These are phyloP conservation scores for Drosophila jambulina DNA, from an alignment of 1,140 invertebrate species.

Conservation along the genomic window DNA sequence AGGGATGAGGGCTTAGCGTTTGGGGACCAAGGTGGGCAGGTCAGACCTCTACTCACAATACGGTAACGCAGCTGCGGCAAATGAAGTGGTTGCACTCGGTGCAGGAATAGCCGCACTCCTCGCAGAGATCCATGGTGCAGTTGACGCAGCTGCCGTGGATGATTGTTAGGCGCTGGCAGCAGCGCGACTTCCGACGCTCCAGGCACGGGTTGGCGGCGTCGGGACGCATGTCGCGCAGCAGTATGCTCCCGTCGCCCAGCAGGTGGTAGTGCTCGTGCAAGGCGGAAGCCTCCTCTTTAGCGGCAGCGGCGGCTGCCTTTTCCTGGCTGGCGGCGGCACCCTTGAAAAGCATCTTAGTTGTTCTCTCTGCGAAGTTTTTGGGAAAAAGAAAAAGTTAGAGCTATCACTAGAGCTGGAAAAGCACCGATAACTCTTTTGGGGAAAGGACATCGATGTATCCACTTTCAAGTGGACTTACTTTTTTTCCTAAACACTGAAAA, in stretches of 20 bases:
- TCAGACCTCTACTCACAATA: conserved; percentile 64
- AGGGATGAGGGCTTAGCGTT: neutral
- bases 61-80: conserved; percentile 68
- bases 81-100: conserved; percentile 64
- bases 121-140: conserved; percentile 66
- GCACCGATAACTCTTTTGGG: neutral
- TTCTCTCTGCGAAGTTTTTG: conserved; percentile 54
- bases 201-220: conserved; percentile 50
- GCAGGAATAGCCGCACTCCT: conserved; percentile 77
- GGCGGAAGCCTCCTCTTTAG: neutral
- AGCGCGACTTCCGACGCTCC: conserved; percentile 45
- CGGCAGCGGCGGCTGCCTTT: neutral
- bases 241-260: conserved; percentile 55
- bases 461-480: neutral
- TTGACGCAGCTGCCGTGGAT: conserved; percentile 63
- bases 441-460: neutral
- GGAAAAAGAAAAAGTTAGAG: too few relatives aligned
- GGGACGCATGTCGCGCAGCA: conserved; percentile 44
- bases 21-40: too few relatives aligned
- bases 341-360: conserved; percentile 63
- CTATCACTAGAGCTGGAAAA: neutral
- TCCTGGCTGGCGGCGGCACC: conserved; percentile 38
- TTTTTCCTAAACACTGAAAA: neutral
- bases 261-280: conserved; percentile 49
- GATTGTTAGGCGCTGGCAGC: conserved; percentile 58